These are phyloP conservation scores for Salarias fasciatus DNA, from an alignment of 2,797 vertebrate species.

Conservation along the genomic window DNA sequence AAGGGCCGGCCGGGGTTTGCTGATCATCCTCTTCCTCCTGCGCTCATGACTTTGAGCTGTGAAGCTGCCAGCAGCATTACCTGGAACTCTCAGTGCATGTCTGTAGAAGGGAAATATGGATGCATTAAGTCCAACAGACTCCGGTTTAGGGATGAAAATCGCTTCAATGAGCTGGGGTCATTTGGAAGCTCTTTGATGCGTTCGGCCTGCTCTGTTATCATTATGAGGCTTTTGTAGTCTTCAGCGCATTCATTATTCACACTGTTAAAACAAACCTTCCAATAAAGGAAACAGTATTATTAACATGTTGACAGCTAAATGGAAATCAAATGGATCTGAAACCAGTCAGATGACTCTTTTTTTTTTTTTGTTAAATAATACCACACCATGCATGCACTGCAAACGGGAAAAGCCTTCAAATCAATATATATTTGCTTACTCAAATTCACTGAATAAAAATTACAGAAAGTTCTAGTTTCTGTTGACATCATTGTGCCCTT, in stretches of 20 bases:
- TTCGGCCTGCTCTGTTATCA: conserved; percentile 12
- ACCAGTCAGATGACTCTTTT: background rate
- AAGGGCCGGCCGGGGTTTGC: conserved; percentile 29
- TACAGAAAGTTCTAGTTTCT: background rate
- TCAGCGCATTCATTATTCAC: background rate
- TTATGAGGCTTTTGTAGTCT: conserved; percentile 1
- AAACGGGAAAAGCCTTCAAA: background rate
- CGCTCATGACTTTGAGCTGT: conserved; percentile 45
- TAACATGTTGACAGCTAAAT: background rate
- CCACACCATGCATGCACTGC: background rate
- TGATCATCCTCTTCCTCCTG: conserved; percentile 49
- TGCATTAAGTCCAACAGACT: conserved; percentile 35
- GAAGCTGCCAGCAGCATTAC: conserved; percentile 27
- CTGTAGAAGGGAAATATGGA: conserved; percentile 27
- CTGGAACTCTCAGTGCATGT: conserved; percentile 35
- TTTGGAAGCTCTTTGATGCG: conserved; percentile 38
- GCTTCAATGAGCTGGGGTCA: conserved; percentile 38
- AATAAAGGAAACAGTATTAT: conserved; percentile 1
- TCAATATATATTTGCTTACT: background rate
- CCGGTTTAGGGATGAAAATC: conserved; percentile 35
- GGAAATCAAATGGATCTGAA: background rate
- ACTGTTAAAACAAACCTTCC: conserved; percentile 3
- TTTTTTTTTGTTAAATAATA: conserved; percentile 2
- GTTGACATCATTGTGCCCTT: background rate
- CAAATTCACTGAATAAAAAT: too few relatives aligned